phyloP scores from a whole-genome alignment of 2,797 vertebrate genomes.

The Urophycis tenuis region DNA sequence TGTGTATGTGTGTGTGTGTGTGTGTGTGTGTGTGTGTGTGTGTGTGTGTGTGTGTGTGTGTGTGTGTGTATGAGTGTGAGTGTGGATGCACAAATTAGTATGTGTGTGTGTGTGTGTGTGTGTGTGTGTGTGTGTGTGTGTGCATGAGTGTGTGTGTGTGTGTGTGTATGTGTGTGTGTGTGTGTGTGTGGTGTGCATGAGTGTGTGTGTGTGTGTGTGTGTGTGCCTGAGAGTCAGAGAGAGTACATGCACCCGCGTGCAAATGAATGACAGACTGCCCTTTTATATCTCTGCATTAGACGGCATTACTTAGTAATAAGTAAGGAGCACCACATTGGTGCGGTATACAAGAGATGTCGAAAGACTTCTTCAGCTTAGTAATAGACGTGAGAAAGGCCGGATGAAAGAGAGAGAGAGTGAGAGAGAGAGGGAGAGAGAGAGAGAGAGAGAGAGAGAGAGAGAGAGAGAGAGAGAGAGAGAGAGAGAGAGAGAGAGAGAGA shows the following conservation, averaged over 20 bases:
- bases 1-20: slow-evolving; percentile 17
- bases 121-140: neutral
- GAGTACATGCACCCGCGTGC: neutral
- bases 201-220: too few relatives aligned
- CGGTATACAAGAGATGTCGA: neutral
- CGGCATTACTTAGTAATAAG: neutral
- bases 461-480: neutral
- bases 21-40: slow-evolving; percentile 22
- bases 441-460: neutral
- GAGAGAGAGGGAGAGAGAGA: neutral
- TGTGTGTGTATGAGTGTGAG: slow-evolving; percentile 3
- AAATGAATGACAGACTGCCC: neutral
- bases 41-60: slow-evolving; percentile 10
- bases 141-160: neutral
- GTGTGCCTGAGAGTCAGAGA: neutral
- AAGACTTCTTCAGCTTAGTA: neutral
- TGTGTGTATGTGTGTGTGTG: neutral
- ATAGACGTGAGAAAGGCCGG: neutral
- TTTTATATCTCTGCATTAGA: neutral
- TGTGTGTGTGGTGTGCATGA: too few relatives aligned
- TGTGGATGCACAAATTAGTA: neutral
- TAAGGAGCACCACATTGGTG: neutral
- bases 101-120: neutral
- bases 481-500: neutral
- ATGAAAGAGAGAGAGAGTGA: neutral